Percentiles rank a stretch among this genome's conserved stretches.
Evolutionary conservation across 1,140 invertebrate genomes (phyloP).

Genomic region (Kradibia gibbosae): DNA sequence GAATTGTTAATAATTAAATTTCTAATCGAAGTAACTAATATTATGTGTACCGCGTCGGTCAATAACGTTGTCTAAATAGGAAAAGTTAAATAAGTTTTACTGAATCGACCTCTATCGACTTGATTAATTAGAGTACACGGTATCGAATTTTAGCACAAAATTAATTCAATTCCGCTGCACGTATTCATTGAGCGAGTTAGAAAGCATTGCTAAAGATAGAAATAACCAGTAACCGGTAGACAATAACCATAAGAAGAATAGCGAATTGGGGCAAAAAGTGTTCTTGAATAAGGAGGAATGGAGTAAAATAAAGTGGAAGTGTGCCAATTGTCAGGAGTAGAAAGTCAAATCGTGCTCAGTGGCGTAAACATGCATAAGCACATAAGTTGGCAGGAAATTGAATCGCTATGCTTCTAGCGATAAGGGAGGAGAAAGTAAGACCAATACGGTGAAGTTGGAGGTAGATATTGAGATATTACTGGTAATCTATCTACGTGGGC

Average conservation of each 20-base stretch:
- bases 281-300: background rate
- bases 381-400: slow-evolving; percentile 20
- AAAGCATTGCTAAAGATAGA: background rate
- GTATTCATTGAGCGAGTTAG: background rate
- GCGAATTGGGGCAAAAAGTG: background rate
- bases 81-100: background rate
- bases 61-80: background rate
- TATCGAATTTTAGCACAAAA: background rate
- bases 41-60: background rate
- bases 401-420: slow-evolving; percentile 10
- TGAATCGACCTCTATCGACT: background rate
- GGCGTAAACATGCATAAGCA: background rate
- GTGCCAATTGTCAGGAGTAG: background rate
- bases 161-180: slow-evolving; percentile 25
- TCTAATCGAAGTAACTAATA: background rate
- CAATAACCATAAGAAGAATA: background rate
- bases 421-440: background rate
- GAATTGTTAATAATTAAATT: too few relatives aligned
- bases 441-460: background rate
- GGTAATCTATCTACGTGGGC: background rate
- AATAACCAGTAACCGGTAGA: background rate
- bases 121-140: background rate
- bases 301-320: background rate
- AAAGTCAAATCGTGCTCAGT: background rate
- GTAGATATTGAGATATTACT: background rate